Conservation (phyloP, 2,888 invertebrate genomes). For the Oscheius sp. region DNA sequence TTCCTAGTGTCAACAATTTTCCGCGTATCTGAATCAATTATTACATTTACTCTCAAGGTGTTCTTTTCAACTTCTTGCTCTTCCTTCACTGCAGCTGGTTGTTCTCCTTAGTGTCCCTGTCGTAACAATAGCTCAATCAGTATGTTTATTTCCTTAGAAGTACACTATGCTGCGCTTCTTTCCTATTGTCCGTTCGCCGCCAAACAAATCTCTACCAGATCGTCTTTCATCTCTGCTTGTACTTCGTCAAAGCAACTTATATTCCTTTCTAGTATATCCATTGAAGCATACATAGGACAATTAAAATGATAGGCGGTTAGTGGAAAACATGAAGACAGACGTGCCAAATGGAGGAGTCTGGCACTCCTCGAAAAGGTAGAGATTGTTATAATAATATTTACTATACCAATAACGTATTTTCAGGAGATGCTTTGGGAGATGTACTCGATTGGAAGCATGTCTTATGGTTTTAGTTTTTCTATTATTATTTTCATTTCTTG, state of each 20-base stretch:
- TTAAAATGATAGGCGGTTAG: conserved; percentile 27
- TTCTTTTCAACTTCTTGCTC: background rate
- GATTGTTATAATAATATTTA: background rate
- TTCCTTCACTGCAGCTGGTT: background rate
- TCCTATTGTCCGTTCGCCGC: conserved; percentile 17
- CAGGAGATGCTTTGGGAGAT: conserved; percentile 52
- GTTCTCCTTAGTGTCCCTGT: background rate
- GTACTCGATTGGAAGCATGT: conserved; percentile 50
- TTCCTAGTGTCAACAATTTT: background rate
- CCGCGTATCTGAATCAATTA: no score
- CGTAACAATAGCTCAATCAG: background rate
- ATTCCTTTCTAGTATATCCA: conserved; percentile 19
- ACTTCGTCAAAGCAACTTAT: conserved; percentile 20
- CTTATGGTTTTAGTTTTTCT: conserved; percentile 46
- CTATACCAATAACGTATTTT: conserved; percentile 18
- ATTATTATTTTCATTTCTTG: conserved; percentile 44
- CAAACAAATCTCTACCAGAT: conserved; percentile 23
- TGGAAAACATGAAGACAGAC: conserved; percentile 16
- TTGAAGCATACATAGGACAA: background rate
- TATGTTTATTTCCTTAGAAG: background rate
- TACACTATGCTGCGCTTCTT: background rate
- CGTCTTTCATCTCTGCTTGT: conserved; percentile 25
- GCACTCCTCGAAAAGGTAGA: conserved; percentile 28
- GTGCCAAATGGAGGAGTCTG: conserved; percentile 21
- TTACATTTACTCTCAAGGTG: no score